Conservation (phyloP, 2,113 vertebrate species). For the Perca schrenkii region DNA sequence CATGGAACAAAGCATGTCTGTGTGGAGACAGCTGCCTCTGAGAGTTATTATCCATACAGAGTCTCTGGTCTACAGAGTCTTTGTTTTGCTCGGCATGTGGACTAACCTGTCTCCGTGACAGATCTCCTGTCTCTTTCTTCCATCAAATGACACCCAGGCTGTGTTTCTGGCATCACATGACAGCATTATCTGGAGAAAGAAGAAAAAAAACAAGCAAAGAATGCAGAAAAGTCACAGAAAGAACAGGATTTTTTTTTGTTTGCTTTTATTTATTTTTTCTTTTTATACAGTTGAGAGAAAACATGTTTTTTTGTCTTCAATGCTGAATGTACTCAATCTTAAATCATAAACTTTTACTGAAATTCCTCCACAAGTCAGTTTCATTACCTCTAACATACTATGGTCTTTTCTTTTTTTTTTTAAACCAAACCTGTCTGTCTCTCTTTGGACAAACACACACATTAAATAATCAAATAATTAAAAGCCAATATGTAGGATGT, state of each 20-base stretch:
- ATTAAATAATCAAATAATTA: not conserved
- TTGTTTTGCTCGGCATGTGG: not conserved
- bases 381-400: not conserved
- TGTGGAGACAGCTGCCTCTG: slow-evolving; percentile 36
- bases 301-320: not conserved
- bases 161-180: slow-evolving; percentile 86
- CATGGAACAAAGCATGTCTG: slow-evolving; percentile 45
- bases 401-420: not conserved
- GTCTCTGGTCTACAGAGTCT: not conserved
- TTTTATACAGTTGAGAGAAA: not conserved
- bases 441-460: not conserved
- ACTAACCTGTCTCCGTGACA: slow-evolving; percentile 87
- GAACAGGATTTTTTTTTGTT: not conserved
- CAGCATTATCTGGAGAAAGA: slow-evolving; percentile 80
- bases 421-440: not conserved
- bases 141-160: slow-evolving; percentile 88
- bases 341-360: not conserved
- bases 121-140: slow-evolving; percentile 87
- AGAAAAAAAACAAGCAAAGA: rapidly evolving
- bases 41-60: slow-evolving; percentile 3
- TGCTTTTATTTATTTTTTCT: not conserved
- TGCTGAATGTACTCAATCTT: not conserved
- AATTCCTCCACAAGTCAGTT: too few species aligned
- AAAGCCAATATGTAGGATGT: not conserved
- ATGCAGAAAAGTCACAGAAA: not conserved